Evolutionary conservation across 1,140 invertebrate genomes (phyloP).

Genomic region (Oreohelix idahoensis): DNA sequence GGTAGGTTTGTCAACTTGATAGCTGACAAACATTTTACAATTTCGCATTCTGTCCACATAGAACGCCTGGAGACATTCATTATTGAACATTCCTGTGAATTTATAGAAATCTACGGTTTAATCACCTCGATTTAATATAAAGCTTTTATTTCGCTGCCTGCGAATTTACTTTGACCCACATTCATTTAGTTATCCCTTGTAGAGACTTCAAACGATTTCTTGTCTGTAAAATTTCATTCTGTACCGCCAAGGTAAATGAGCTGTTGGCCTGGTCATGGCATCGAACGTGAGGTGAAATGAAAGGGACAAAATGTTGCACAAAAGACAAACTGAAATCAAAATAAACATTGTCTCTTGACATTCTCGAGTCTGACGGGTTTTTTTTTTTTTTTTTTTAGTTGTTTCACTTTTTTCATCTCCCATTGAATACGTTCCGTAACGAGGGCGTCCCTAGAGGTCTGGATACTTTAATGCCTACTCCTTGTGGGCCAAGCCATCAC

Average conservation of each 20-base stretch:
- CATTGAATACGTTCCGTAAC: constrained; percentile 8
- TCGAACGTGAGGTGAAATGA: neutral
- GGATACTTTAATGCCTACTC: constrained; percentile 5
- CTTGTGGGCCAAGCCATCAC: neutral
- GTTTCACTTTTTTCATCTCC: neutral
- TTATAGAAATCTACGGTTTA: neutral
- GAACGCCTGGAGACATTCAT: neutral
- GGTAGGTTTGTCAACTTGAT: neutral
- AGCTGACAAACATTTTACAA: neutral
- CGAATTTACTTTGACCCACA: neutral
- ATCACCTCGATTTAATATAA: neutral
- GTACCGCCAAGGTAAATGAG: neutral
- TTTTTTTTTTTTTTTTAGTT: neutral
- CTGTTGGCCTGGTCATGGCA: neutral
- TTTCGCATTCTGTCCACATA: neutral
- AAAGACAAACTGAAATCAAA: constrained; percentile 2
- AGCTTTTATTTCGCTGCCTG: neutral
- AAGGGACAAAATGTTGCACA: neutral
- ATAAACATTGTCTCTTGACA: neutral
- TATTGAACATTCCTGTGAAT: neutral
- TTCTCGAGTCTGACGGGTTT: neutral
- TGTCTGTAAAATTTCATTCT: neutral
- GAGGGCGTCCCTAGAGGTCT: neutral
- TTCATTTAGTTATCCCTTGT: neutral
- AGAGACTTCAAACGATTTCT: neutral